phyloP scores from a whole-genome alignment of 35 echinoderm and acorn worm genomes.

The Lytechinus pictus region DNA sequence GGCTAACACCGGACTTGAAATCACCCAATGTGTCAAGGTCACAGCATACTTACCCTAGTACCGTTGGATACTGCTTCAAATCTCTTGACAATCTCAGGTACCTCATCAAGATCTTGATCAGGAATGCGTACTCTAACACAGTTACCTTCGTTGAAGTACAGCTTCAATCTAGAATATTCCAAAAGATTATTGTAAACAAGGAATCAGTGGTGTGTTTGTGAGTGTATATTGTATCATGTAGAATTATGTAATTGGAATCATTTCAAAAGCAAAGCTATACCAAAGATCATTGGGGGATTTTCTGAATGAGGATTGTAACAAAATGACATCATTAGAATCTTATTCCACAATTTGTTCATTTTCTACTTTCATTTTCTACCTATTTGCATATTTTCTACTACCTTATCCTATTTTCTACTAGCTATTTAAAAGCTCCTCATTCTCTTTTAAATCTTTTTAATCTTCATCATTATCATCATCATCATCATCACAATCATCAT shows the following conservation, averaged over 20 bases:
- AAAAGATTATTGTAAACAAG: background rate
- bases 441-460: no score
- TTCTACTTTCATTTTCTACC: no score
- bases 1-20: no score
- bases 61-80: slow-evolving; percentile 78
- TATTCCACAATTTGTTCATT: no score
- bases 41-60: slow-evolving; percentile 67
- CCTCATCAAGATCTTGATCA: slow-evolving; percentile 84
- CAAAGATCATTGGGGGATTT: no score
- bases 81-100: slow-evolving; percentile 87
- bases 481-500: background rate
- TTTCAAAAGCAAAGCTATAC: no score
- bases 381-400: no score
- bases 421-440: no score
- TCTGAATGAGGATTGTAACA: no score
- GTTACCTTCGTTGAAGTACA: slow-evolving; percentile 98
- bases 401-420: no score
- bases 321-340: no score
- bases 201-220: background rate
- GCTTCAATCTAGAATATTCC: slow-evolving; percentile 77
- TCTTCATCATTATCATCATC: background rate
- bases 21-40: background rate
- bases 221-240: background rate
- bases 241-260: no score
- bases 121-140: slow-evolving; percentile 84